phyloP scores from a whole-genome alignment of 2,797 vertebrate species.

The Myotis pilosus region DNA sequence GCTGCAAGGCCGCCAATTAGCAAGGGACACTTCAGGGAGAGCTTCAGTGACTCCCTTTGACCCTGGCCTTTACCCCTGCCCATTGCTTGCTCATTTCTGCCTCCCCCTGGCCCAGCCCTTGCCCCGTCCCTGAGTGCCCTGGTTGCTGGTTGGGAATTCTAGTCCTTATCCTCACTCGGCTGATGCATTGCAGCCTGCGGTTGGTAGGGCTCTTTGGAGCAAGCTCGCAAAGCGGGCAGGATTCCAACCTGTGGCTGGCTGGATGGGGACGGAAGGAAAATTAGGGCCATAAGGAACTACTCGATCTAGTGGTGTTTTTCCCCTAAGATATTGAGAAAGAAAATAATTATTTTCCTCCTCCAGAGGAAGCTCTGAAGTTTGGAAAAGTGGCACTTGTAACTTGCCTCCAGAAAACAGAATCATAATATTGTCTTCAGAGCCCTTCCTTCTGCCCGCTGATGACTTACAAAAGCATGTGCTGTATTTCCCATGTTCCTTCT shows the following conservation, averaged over 20 bases:
- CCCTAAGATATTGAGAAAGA: slow-evolving; percentile 66
- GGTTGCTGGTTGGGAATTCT: background rate
- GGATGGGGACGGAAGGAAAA: slow-evolving; percentile 31
- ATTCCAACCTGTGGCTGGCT: slow-evolving; percentile 8
- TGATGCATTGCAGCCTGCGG: slow-evolving; percentile 15
- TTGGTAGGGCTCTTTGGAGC: slow-evolving; percentile 44
- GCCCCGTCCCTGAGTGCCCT: rapidly evolving
- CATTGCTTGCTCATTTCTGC: background rate
- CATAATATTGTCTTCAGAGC: slow-evolving; percentile 66
- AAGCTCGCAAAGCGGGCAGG: background rate
- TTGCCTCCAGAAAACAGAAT: slow-evolving; percentile 59
- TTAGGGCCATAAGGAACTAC: background rate
- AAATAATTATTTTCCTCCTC: slow-evolving; percentile 73
- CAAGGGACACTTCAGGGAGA: background rate
- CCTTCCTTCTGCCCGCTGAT: slow-evolving; percentile 62
- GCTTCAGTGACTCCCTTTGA: background rate
- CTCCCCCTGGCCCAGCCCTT: background rate
- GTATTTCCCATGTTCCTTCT: slow-evolving; percentile 75
- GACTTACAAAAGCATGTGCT: slow-evolving; percentile 66
- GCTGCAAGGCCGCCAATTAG: background rate
- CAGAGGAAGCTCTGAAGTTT: slow-evolving; percentile 65
- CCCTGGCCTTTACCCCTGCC: background rate
- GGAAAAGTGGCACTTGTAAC: slow-evolving; percentile 56
- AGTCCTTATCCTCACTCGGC: background rate
- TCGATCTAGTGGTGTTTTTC: slow-evolving; percentile 29